A percentile compares a stretch with the other conserved stretches of the same genome.
These are phyloP conservation scores for Perdita meconis DNA, from an alignment of 2,888 invertebrate species.

Conservation along the genomic window DNA sequence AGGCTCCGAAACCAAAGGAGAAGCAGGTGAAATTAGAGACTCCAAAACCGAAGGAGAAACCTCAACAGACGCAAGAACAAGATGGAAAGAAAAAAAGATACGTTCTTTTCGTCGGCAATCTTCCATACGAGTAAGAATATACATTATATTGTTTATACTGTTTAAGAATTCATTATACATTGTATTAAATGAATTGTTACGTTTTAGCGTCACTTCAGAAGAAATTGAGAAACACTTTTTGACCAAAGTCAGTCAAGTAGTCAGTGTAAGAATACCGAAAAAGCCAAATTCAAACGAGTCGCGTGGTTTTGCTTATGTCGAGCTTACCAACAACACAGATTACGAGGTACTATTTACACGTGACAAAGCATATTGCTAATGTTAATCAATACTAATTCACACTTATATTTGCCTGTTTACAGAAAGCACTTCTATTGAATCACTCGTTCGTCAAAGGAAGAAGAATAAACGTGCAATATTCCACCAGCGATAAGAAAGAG, in stretches of 20 bases:
- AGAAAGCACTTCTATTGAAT: conserved; percentile 85
- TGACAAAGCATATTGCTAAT: conserved; percentile 5
- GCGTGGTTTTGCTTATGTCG: conserved; percentile 84
- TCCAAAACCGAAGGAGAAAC: conserved; percentile 12
- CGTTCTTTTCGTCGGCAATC: conserved; percentile 84
- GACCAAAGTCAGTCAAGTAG: conserved; percentile 81
- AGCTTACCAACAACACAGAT: conserved; percentile 81
- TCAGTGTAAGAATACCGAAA: conserved; percentile 82
- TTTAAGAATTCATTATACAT: neutral
- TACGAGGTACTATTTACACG: too few species aligned
- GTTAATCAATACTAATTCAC: neutral
- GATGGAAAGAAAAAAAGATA: conserved; percentile 77
- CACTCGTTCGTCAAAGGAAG: conserved; percentile 82
- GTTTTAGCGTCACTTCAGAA: conserved; percentile 76
- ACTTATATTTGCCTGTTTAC: conserved; percentile 62
- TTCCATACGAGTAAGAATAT: conserved; percentile 82
- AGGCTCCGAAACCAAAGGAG: conserved; percentile 14
- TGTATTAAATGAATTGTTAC: conserved; percentile 7
- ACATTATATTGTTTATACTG: neutral
- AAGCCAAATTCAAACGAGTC: conserved; percentile 74
- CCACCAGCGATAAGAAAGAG: conserved; percentile 76
- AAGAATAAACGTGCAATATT: conserved; percentile 84
- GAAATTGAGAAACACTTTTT: conserved; percentile 84
- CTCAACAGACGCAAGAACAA: conserved; percentile 3
- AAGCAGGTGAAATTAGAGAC: conserved; percentile 27